phyloP scores from a whole-genome alignment of 2,888 invertebrate species.

The Drepana falcataria region DNA sequence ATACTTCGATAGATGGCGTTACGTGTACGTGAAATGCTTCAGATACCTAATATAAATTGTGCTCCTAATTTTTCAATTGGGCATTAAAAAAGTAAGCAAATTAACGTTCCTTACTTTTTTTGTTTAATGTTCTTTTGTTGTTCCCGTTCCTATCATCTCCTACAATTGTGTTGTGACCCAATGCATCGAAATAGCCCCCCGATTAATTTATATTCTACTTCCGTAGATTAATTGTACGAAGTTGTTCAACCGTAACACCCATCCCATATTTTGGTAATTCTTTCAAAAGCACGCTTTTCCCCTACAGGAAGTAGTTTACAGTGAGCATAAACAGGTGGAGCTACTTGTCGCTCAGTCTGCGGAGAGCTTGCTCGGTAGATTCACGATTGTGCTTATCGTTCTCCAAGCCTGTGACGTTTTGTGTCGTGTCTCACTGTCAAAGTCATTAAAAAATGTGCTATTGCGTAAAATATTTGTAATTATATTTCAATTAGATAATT shows the following conservation, averaged over 20 bases:
- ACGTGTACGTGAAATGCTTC: neutral
- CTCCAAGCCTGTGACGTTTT: conserved; percentile 57
- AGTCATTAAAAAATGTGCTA: conserved; percentile 50
- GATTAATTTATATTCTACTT: conserved; percentile 44
- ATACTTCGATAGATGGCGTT: conserved; percentile 42
- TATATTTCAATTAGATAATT: conserved; percentile 31
- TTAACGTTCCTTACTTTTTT: too few species aligned
- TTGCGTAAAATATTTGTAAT: conserved; percentile 40
- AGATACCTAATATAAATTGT: neutral
- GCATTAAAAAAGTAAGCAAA: too few species aligned
- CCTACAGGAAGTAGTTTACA: conserved; percentile 57
- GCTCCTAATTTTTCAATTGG: too few species aligned
- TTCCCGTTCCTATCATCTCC: neutral
- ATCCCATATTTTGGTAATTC: conserved; percentile 58
- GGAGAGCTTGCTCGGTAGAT: conserved; percentile 17
- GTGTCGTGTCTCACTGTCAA: conserved; percentile 58
- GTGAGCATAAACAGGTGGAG: conserved; percentile 63
- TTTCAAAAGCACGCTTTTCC: conserved; percentile 46
- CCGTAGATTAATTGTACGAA: conserved; percentile 55
- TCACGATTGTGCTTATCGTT: conserved; percentile 37
- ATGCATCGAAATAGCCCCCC: conserved; percentile 35
- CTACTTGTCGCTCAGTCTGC: conserved; percentile 39
- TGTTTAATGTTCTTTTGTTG: neutral
- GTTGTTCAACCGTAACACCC: conserved; percentile 64
- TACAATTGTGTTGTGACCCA: conserved; percentile 23